Percentiles rank a stretch among this genome's conserved stretches.
phyloP scores from a whole-genome alignment of 1,140 invertebrate species.

The Lepidurus arcticus region DNA sequence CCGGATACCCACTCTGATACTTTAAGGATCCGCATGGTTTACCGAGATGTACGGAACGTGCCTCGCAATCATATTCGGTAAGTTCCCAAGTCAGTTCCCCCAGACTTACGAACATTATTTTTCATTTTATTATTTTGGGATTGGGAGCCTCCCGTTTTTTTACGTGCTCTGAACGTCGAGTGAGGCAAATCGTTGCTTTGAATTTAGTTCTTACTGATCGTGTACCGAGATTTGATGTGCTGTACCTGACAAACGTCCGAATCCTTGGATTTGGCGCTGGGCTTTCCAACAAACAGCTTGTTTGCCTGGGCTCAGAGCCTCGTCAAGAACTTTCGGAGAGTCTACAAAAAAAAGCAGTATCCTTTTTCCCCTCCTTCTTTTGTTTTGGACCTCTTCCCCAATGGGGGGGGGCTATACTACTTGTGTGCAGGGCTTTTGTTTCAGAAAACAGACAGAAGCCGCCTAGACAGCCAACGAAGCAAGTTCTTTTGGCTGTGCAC shows the following conservation, averaged over 20 bases:
- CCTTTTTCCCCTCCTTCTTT: background rate
- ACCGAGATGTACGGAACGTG: conserved; percentile 78
- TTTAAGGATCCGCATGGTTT: conserved; percentile 69
- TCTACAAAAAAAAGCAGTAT: background rate
- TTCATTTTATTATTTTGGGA: background rate
- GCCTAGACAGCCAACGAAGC: background rate
- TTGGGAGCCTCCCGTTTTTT: no score
- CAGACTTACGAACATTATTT: background rate
- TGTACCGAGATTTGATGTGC: background rate
- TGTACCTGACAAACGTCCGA: background rate
- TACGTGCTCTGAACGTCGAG: no score
- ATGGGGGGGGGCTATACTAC: background rate
- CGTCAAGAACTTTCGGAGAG: background rate
- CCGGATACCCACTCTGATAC: conserved; percentile 73
- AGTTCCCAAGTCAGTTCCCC: conserved; percentile 6
- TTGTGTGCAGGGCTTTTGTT: background rate
- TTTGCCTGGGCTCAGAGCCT: background rate
- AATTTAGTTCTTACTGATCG: no score
- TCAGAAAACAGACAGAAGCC: background rate
- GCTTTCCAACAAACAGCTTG: background rate
- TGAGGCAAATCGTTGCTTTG: no score
- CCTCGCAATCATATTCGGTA: conserved; percentile 71
- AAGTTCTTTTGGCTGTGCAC: background rate
- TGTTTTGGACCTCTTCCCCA: background rate
- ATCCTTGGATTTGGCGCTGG: background rate